Evolutionary conservation across 2,113 vertebrate species (phyloP), one percentile per base, ranked within the genome.

Genomic region (Cavia aperea): DNA sequence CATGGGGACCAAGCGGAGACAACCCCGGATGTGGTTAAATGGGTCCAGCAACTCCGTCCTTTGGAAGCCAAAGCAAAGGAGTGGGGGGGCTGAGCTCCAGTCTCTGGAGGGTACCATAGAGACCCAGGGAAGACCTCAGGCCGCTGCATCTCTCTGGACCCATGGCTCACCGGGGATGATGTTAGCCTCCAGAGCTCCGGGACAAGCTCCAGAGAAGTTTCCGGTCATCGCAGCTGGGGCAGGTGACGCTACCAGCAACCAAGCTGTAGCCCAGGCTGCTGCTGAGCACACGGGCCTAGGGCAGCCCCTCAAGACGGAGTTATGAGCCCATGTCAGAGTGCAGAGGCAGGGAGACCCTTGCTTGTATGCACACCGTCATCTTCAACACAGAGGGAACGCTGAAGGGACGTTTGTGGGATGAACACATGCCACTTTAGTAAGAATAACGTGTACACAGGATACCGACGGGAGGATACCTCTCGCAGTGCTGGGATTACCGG

Each of bases 101-200:
- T 33, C 46, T 78, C 46, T 51, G 46, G 26, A 75, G 18, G 75
- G 75, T 10, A 16, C 75, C 12, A 12, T 31, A 29, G 13, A 43
- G 46, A 78, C 75, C 46, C 31, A 29, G 72, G 0, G 21, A 19
- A 73, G 63, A 51, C 10, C 18, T 26, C 33, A 0, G 2, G 2
- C 19, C 7, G 72, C 72, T 29, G 11, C 36, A 0, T 54, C 18
- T 15, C 0, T 46, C 82, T 9, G n/a, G 65, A 51, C 46, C 88
- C 46, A 63, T 1, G 56, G 39, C 16, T 19, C 83, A 0, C 0
- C 4, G 0, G 65, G 56, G 58, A 14, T 1, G 31, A 2, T 0
- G 1, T 11, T 19, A 9, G 49, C 31, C 49, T 77, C 68, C 16
- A 10, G 39, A 51, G 24, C 62, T 16, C 12, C 4, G 63, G 1